Percentiles rank a stretch among this genome's conserved stretches.
These are phyloP conservation scores for Tretioscincus oriximinensis DNA, from an alignment of 2,113 vertebrate species.

Conservation along the genomic window DNA sequence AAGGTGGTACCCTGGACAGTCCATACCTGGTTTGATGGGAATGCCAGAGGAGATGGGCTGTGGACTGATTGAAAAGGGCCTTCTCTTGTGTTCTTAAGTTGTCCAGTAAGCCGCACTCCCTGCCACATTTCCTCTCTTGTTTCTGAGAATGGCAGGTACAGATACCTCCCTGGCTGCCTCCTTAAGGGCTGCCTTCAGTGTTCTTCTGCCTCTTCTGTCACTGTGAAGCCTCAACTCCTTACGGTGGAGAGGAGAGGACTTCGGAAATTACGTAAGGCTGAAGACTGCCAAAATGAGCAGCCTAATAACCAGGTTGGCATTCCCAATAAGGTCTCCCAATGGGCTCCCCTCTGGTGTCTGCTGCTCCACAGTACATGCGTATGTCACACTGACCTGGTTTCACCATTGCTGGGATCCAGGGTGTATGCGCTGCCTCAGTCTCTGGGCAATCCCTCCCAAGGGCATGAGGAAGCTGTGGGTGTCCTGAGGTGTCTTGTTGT, in stretches of 20 bases:
- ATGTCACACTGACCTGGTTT: not conserved
- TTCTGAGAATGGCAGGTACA: not conserved
- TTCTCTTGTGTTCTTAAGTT: too few species aligned
- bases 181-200: too few species aligned
- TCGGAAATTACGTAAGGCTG: constrained; percentile 39
- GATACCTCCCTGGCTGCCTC: too few species aligned
- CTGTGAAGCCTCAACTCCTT: not conserved
- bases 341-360: not conserved
- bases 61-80: too few species aligned
- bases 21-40: too few species aligned
- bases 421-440: not conserved
- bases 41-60: too few species aligned
- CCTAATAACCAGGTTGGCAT: not conserved
- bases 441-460: not conserved
- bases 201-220: not conserved
- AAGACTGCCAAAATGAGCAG: constrained; percentile 16
- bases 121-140: not conserved
- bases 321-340: not conserved
- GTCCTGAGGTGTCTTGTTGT: too few species aligned
- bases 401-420: not conserved
- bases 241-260: not conserved
- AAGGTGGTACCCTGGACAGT: too few species aligned
- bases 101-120: not conserved
- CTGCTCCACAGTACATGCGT: not conserved
- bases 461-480: not conserved